A percentile compares a stretch with the other conserved stretches of the same genome.
Evolutionary conservation across 2,113 vertebrate genomes (phyloP).

Genomic region (Caranx melampygus): DNA sequence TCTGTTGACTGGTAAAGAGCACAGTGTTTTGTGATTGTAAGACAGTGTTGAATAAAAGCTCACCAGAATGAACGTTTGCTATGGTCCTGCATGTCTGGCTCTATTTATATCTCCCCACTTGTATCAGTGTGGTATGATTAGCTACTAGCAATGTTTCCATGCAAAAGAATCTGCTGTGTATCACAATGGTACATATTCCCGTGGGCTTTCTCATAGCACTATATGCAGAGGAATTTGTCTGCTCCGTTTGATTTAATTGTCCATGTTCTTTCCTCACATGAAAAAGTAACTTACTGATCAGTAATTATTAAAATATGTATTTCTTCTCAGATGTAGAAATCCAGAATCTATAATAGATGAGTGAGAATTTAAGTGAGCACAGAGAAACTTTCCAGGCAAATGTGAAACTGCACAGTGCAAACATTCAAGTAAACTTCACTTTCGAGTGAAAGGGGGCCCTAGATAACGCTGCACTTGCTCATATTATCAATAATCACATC

Average conservation of each 20-base stretch:
- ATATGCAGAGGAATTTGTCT: background rate
- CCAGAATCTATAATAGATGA: too few relatives aligned
- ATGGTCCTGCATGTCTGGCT: background rate
- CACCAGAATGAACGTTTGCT: background rate
- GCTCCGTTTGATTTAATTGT: background rate
- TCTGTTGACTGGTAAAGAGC: background rate
- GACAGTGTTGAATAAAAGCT: conserved; percentile 37
- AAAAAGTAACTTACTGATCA: too few relatives aligned
- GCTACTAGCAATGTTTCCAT: background rate
- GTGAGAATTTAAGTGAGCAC: too few relatives aligned
- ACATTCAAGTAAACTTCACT: too few relatives aligned
- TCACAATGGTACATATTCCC: background rate
- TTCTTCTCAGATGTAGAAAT: background rate
- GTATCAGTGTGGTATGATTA: background rate
- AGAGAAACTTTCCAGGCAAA: too few relatives aligned
- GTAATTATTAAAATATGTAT: too few relatives aligned
- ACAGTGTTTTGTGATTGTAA: background rate
- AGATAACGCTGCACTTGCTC: background rate
- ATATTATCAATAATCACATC: conserved; percentile 6
- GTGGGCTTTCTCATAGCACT: background rate
- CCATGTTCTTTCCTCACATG: too few relatives aligned
- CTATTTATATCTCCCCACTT: background rate
- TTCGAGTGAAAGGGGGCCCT: too few relatives aligned
- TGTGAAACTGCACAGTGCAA: too few relatives aligned
- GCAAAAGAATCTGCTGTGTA: background rate